Conservation (phyloP, 64 coral and sea anemone species). For the Anthopleura sola region DNA sequence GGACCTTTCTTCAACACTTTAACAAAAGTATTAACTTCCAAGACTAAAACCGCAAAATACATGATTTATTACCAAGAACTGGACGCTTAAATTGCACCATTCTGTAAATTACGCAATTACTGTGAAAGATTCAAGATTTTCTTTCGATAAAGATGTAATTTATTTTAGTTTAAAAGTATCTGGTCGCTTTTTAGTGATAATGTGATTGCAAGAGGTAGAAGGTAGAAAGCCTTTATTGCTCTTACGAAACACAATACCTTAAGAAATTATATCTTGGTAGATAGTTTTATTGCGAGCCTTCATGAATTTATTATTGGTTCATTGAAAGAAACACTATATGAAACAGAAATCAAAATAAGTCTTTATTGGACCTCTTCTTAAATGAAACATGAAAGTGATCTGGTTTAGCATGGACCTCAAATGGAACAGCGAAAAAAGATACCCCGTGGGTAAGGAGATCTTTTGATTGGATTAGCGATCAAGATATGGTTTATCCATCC, state of each 20-base stretch:
- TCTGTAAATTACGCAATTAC: neutral
- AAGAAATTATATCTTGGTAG: neutral
- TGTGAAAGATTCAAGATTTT: neutral
- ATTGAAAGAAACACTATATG: neutral
- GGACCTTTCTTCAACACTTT: neutral
- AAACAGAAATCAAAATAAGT: constrained; percentile 11
- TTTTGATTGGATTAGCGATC: constrained; percentile 5
- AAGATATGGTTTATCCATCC: constrained; percentile 2
- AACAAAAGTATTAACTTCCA: neutral
- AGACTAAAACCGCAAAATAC: neutral
- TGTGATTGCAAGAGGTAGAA: neutral
- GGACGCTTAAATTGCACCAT: neutral
- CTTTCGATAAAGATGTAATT: constrained; percentile 2
- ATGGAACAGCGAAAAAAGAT: constrained; percentile 1
- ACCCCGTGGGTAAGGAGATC: neutral
- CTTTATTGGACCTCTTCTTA: neutral
- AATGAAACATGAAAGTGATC: constrained; percentile 22
- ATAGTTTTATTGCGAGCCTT: neutral
- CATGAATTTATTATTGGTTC: constrained; percentile 3
- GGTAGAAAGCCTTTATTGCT: neutral
- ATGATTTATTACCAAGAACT: neutral
- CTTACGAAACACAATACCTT: neutral
- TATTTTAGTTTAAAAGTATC: constrained; percentile 8
- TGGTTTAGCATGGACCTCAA: constrained; percentile 13
- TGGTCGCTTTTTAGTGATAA: neutral